phyloP scores from a whole-genome alignment of 2,888 invertebrate genomes.

The Caenorhabditis sp. region DNA sequence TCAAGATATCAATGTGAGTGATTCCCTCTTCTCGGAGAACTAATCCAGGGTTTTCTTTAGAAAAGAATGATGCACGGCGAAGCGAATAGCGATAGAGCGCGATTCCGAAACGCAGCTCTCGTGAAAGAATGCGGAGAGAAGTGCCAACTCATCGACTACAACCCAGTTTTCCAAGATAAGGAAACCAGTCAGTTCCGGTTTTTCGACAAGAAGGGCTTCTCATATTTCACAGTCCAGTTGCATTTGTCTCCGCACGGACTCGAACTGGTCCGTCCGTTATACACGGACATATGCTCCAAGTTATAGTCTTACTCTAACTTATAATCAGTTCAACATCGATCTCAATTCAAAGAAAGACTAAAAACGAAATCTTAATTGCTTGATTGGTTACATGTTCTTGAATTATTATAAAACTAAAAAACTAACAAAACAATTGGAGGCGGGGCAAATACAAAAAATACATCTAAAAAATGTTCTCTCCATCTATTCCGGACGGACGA shows the following conservation, averaged over 20 bases:
- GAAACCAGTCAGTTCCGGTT: conserved; percentile 14
- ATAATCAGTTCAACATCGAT: too few species aligned
- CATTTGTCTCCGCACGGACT: conserved; percentile 49
- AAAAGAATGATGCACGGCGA: not conserved
- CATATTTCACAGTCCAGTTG: conserved; percentile 13
- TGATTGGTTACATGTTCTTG: too few species aligned
- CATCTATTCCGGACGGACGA: too few species aligned
- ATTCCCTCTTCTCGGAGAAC: not conserved
- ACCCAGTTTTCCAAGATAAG: conserved; percentile 17
- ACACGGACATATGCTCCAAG: not conserved
- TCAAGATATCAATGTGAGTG: not conserved
- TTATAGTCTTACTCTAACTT: too few species aligned
- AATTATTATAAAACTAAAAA: too few species aligned
- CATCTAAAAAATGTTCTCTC: too few species aligned
- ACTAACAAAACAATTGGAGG: too few species aligned
- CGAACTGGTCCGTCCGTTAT: conserved; percentile 25
- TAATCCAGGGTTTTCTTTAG: not conserved
- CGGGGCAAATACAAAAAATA: too few species aligned
- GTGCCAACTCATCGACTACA: conserved; percentile 48
- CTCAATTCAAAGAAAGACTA: too few species aligned
- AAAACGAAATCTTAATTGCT: too few species aligned
- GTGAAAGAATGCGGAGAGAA: conserved; percentile 40
- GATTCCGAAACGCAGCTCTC: conserved; percentile 5
- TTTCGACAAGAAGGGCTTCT: conserved; percentile 42
- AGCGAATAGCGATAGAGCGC: not conserved